Percentiles rank a stretch among this genome's conserved stretches.
Evolutionary conservation across 1,140 invertebrate genomes (phyloP).

Genomic region (Zaprionus davidi): DNA sequence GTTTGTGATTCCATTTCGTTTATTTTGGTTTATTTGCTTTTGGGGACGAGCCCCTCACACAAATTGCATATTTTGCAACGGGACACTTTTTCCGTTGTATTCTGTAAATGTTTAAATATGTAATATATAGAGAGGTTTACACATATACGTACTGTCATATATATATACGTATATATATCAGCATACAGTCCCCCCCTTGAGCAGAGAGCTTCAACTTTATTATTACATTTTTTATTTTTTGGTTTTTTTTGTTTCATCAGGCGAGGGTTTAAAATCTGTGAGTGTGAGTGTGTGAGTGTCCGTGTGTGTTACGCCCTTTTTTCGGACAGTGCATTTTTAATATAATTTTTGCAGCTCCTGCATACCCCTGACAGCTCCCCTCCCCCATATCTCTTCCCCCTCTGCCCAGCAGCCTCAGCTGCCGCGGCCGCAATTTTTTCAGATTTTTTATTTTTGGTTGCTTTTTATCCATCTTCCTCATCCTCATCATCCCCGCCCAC

Average conservation of each 20-base stretch:
- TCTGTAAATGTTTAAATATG: constrained; percentile 68
- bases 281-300: constrained; percentile 36
- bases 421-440: constrained; percentile 54
- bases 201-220: constrained; percentile 62
- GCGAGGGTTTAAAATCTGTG: constrained; percentile 47
- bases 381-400: neutral
- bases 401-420: constrained; percentile 22
- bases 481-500: constrained; percentile 2
- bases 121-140: constrained; percentile 46
- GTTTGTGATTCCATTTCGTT: constrained; percentile 59
- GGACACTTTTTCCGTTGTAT: constrained; percentile 56
- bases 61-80: constrained; percentile 65
- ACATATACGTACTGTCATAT: neutral
- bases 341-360: constrained; percentile 70
- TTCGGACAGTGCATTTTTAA: constrained; percentile 82
- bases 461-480: constrained; percentile 5
- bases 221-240: constrained; percentile 61
- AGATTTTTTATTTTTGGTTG: constrained; percentile 52
- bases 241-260: constrained; percentile 38
- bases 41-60: constrained; percentile 6
- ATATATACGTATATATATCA: constrained; percentile 57
- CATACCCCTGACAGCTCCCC: neutral
- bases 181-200: constrained; percentile 26
- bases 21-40: constrained; percentile 60
- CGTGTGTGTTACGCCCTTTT: constrained; percentile 69